Conservation (phyloP, 2,113 vertebrate species). For the Nothoprocta pentlandii region DNA sequence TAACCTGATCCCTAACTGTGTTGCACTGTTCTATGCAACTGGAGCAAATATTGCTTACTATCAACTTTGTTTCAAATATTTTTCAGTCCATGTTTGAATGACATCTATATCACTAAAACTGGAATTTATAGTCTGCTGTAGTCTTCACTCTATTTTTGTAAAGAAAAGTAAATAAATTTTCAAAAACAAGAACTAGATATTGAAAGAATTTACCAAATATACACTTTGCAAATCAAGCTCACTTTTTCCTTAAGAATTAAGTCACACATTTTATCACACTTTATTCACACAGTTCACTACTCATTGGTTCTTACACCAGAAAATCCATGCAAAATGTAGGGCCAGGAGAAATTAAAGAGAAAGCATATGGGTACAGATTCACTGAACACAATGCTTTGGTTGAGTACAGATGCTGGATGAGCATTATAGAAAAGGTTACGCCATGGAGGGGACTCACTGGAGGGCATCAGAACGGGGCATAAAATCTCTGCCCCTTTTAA, state of each 20-base stretch:
- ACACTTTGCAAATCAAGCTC: neutral
- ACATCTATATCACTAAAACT: neutral
- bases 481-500: neutral
- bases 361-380: neutral
- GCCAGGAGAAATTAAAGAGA: neutral
- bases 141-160: neutral
- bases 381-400: neutral
- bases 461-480: neutral
- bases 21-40: neutral
- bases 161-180: neutral
- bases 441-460: neutral
- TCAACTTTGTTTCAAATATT: neutral
- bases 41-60: neutral
- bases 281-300: neutral
- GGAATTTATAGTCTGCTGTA: neutral
- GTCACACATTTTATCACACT: neutral
- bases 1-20: neutral
- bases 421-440: neutral
- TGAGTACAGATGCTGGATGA: neutral
- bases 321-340: neutral
- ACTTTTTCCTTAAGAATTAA: neutral
- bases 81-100: neutral
- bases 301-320: neutral
- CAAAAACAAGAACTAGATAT: neutral
- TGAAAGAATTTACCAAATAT: neutral